phyloP scores from a whole-genome alignment of 2,113 vertebrate species.

The Carassius gibelio region DNA sequence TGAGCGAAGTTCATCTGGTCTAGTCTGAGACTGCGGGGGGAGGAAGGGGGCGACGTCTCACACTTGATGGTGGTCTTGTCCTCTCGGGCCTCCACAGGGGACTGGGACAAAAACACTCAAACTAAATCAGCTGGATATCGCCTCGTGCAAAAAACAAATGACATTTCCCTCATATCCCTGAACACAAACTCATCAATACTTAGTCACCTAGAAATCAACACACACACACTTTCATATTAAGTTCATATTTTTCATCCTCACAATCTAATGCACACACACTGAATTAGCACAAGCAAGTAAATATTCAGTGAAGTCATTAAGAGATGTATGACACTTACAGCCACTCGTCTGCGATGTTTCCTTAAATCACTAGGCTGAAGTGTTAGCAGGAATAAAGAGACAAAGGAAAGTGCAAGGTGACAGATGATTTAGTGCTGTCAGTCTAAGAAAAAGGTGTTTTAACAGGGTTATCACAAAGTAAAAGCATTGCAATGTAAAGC shows the following conservation, averaged over 20 bases:
- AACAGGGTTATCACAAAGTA: slow-evolving; percentile 1
- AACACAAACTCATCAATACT: background rate
- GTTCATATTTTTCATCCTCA: no score
- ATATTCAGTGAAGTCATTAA: background rate
- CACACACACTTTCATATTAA: no score
- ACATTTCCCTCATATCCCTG: background rate
- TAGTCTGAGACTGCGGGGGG: slow-evolving; percentile 86
- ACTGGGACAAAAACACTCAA: slow-evolving; percentile 70
- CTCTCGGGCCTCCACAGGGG: slow-evolving; percentile 88
- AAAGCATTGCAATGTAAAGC: background rate
- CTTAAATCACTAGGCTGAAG: slow-evolving; percentile 94
- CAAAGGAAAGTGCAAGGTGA: slow-evolving; percentile 46
- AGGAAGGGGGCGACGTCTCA: slow-evolving; percentile 94
- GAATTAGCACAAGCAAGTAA: background rate
- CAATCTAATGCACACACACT: background rate
- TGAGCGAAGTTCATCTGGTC: slow-evolving; percentile 89
- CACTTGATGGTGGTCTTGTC: slow-evolving; percentile 98
- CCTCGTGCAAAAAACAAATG: background rate
- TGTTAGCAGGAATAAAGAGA: slow-evolving; percentile 64
- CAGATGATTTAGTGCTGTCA: slow-evolving; percentile 56
- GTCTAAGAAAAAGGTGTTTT: slow-evolving; percentile 22
- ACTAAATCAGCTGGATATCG: background rate
- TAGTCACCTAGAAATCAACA: no score
- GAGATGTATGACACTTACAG: slow-evolving; percentile 78
- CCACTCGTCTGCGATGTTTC: slow-evolving; percentile 94